Conservation (phyloP, 2,888 invertebrate species). For the Branchipolynoe longqiensis region DNA sequence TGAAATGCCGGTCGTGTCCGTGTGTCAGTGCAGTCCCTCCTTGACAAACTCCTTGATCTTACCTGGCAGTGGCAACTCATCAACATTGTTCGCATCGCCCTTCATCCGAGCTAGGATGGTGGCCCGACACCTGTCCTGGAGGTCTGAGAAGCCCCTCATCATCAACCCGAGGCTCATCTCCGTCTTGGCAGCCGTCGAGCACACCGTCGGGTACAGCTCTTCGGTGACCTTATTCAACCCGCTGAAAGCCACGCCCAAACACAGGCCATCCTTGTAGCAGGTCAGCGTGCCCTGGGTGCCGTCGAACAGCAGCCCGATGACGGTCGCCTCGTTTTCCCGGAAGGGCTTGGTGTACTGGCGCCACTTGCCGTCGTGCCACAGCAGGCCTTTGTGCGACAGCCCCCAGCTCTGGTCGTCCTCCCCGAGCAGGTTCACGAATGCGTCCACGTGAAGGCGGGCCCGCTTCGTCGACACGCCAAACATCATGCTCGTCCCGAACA, state of each 20-base stretch:
- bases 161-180: constrained; percentile 86
- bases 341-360: constrained; percentile 87
- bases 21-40: constrained; percentile 80
- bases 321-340: constrained; percentile 87
- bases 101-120: constrained; percentile 84
- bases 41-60: constrained; percentile 85
- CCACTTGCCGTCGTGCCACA: constrained; percentile 87
- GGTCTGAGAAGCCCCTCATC: constrained; percentile 86
- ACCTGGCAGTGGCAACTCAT: constrained; percentile 85
- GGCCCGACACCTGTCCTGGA: constrained; percentile 85
- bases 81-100: constrained; percentile 83
- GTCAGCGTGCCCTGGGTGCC: constrained; percentile 86
- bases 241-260: constrained; percentile 87
- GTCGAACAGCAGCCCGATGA: constrained; percentile 87
- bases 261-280: constrained; percentile 87
- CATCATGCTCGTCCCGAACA: constrained; percentile 90
- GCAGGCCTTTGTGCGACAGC: constrained; percentile 87
- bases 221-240: constrained; percentile 85
- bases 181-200: constrained; percentile 89
- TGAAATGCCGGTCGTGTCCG: not conserved
- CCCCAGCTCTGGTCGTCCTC: constrained; percentile 88
- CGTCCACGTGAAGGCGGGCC: constrained; percentile 86
- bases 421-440: constrained; percentile 88
- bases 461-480: constrained; percentile 86
- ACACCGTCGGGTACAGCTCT: constrained; percentile 87